These are phyloP conservation scores for Hermaeophaga mercurialis DNA, from an alignment of 2,888 invertebrate genomes.

Conservation along the genomic window DNA sequence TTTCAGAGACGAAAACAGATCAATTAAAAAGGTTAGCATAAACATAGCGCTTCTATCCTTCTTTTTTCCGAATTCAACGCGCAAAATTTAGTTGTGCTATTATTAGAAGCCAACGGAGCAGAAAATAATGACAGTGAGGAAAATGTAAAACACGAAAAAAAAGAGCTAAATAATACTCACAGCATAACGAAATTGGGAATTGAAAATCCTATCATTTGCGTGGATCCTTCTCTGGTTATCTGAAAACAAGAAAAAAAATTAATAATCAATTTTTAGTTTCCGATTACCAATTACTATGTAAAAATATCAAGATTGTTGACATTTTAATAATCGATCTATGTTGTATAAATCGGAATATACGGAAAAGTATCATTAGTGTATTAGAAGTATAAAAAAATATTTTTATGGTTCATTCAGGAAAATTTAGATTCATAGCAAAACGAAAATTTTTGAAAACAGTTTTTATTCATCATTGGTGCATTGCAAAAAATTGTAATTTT, in stretches of 20 bases:
- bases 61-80: not conserved
- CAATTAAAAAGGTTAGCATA: slow-evolving; percentile 5
- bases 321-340: no score
- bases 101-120: slow-evolving; percentile 7
- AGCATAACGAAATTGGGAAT: slow-evolving; percentile 97
- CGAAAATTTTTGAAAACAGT: no score
- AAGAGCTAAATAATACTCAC: no score
- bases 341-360: no score
- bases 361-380: no score
- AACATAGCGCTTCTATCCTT: not conserved
- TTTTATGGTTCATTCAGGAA: no score
- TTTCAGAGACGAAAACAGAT: not conserved
- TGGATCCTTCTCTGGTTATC: slow-evolving; percentile 96
- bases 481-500: no score
- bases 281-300: no score
- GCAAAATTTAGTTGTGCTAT: slow-evolving; percentile 11
- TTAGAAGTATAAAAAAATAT: no score
- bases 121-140: slow-evolving; percentile 8
- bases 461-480: no score
- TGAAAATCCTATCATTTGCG: slow-evolving; percentile 95
- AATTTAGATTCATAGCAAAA: no score
- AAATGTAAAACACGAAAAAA: slow-evolving; percentile 19
- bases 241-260: slow-evolving; percentile 65
- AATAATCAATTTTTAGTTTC: not conserved
- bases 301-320: no score